Evolutionary conservation across 2,113 vertebrate species (phyloP), one percentile per base, ranked within the genome.

Genomic region (Bucco capensis): DNA sequence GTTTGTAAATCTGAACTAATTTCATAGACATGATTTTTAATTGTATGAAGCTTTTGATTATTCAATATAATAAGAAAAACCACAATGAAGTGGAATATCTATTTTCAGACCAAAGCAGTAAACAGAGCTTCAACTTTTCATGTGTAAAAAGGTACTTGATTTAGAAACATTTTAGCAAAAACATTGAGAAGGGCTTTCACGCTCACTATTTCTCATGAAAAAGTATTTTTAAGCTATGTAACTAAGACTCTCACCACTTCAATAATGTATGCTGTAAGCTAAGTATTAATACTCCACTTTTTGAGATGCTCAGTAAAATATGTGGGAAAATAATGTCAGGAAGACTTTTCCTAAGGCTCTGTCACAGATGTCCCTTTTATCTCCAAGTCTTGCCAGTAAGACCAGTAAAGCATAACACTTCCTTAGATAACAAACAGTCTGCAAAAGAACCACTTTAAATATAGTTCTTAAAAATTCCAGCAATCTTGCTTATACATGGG

Each of bases 381-480:
- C 96, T 97, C 91, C 76, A 91, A 95, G 96, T 92, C 90, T 89
- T 92, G 91, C 96, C 96, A 97, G 96, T 94, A 97, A 97, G 69
- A 93, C 97, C 96, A 98, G 96, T 95, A 97, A 96, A 97, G 97
- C 96, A 98, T 93, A 97, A 98, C 94, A 97, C 96, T 96, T 94
- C 95, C 95, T 94, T 83, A 94, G 94, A 98, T 96, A 98, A 97
- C 96, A 93, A 96, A 89, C 90, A 93, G 88, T 86, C 94, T 97
- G 94, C 97, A 97, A 96, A 96, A 95, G 64, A 96, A 85, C 67
- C 77, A 58, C 75, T 93, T 97, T 91, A 97, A 96, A 95, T 88
- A 92, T 46, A 74, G 83, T 88, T 94, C 89, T 94, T 92, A 93
- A 94, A 96, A 96, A 97, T 97, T 97, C 97, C 97, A 96, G 82